A percentile compares a stretch with the other conserved stretches of the same genome.
Evolutionary conservation across 2,113 vertebrate species (phyloP).

Genomic region (Rhagologus leucostigma): DNA sequence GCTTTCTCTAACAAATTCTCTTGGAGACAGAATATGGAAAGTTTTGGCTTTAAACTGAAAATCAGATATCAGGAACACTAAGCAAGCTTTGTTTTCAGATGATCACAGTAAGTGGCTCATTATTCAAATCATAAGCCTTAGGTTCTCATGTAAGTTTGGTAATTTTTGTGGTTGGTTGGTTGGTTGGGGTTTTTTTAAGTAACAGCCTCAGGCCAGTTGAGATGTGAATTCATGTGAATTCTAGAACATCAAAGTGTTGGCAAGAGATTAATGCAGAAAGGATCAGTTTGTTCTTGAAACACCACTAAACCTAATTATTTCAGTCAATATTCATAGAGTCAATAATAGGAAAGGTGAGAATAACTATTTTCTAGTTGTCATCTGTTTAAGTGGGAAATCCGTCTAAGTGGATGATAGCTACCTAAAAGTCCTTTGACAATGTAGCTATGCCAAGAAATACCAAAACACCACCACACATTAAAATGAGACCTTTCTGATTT

Average conservation of each 20-base stretch:
- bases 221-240: slow-evolving; percentile 53
- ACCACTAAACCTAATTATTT: slow-evolving; percentile 58
- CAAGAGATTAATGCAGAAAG: slow-evolving; percentile 9
- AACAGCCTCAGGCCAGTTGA: slow-evolving; percentile 26
- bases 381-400: slow-evolving; percentile 27
- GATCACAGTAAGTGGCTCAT: not conserved
- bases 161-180: not conserved
- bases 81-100: not conserved
- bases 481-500: not conserved
- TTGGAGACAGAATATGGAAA: not conserved
- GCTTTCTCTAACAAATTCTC: not conserved
- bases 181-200: not conserved
- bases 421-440: not conserved
- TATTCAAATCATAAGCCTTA: not conserved
- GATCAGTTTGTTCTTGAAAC: slow-evolving; percentile 63
- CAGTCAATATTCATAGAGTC: slow-evolving; percentile 54
- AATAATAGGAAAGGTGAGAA: slow-evolving; percentile 24
- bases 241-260: slow-evolving; percentile 21
- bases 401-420: not conserved
- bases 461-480: not conserved
- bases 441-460: not conserved
- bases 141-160: not conserved
- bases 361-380: slow-evolving; percentile 48
- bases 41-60: not conserved
- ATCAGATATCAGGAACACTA: not conserved